Evolutionary conservation across 2,113 vertebrate genomes (phyloP).

Genomic region (Poicephalus meyeri): DNA sequence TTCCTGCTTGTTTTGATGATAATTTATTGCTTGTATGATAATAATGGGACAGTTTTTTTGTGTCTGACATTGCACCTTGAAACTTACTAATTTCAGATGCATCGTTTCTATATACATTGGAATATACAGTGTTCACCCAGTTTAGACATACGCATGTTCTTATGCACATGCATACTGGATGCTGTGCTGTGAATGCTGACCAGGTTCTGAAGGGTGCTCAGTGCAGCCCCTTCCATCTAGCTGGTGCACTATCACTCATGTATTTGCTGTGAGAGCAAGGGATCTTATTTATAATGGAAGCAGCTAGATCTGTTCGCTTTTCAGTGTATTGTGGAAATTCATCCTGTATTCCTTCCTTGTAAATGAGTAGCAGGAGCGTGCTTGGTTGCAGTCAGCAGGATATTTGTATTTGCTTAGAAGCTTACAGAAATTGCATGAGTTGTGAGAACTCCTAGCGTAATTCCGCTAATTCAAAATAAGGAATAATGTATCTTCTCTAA

Average conservation of each 20-base stretch:
- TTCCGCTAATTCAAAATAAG: neutral
- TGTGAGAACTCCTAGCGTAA: neutral
- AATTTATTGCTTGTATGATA: neutral
- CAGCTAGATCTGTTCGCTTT: neutral
- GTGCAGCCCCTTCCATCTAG: accelerated
- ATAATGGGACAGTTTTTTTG: neutral
- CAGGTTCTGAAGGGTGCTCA: accelerated
- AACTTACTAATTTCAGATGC: neutral
- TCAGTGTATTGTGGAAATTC: neutral
- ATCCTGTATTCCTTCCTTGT: neutral
- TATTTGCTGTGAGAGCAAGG: neutral
- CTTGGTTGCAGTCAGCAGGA: too few species aligned
- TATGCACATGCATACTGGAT: accelerated
- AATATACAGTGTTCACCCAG: neutral
- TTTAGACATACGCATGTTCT: neutral
- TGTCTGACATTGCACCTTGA: neutral
- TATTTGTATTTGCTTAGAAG: neutral
- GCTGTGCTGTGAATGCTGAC: neutral
- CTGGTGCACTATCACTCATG: accelerated
- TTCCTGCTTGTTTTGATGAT: neutral
- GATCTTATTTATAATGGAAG: neutral
- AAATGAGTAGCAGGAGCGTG: neutral
- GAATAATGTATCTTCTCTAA: neutral
- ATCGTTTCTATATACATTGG: neutral
- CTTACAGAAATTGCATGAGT: accelerated